Conservation (phyloP, 2,797 vertebrate species). For the Agapornis canus region DNA sequence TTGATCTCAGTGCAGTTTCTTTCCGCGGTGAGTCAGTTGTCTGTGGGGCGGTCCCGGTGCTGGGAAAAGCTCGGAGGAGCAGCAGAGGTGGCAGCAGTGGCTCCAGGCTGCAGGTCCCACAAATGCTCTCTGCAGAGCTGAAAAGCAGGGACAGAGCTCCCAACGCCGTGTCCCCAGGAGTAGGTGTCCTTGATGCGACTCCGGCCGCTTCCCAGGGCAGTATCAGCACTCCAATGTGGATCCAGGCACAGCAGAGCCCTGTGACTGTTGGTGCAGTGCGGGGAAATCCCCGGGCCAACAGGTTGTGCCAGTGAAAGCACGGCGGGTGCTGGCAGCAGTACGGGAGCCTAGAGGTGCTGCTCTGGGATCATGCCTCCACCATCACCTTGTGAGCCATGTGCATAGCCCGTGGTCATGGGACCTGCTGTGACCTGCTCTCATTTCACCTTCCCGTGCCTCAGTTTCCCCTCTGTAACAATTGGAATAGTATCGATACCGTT, state of each 20-base stretch:
- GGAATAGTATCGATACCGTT: rapidly evolving
- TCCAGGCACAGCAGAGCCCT: neutral
- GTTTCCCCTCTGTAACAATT: neutral
- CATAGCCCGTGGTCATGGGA: neutral
- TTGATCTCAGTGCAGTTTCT: slow-evolving; percentile 34
- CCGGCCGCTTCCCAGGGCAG: rapidly evolving
- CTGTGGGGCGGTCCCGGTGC: neutral
- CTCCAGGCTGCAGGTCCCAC: neutral
- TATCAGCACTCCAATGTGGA: rapidly evolving
- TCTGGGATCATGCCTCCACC: neutral
- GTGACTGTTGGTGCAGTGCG: rapidly evolving
- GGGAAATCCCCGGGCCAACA: slow-evolving; percentile 22
- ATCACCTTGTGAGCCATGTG: neutral
- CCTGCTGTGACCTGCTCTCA: neutral
- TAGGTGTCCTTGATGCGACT: neutral
- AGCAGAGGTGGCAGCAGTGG: neutral
- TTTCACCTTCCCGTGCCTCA: neutral
- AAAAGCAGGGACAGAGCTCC: neutral
- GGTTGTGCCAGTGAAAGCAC: neutral
- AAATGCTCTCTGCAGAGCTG: neutral
- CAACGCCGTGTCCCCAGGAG: neutral
- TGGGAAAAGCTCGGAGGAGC: neutral
- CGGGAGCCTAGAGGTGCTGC: neutral
- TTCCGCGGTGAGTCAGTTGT: slow-evolving; percentile 34
- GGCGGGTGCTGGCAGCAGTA: neutral